Conservation (phyloP, 2,888 invertebrate species). For the Odontocolon sp. region DNA sequence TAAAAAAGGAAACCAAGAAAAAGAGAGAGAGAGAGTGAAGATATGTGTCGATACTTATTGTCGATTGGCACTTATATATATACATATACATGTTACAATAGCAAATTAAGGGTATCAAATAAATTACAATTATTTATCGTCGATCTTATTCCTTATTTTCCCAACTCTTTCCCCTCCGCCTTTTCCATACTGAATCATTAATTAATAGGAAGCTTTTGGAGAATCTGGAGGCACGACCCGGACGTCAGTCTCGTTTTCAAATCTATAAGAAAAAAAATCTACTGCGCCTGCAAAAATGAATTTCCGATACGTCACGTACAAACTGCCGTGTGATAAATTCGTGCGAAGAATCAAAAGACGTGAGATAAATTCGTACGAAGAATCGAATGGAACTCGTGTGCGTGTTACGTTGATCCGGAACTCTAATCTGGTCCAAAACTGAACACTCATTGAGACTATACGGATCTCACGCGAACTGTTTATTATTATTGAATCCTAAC, state of each 20-base stretch:
- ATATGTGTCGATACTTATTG: neutral
- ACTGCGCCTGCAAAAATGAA: conserved; percentile 15
- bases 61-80: neutral
- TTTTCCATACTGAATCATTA: neutral
- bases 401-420: neutral
- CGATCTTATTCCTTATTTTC: conserved; percentile 17
- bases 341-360: neutral
- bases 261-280: neutral
- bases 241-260: neutral
- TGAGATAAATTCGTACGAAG: conserved; percentile 7
- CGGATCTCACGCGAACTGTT: neutral
- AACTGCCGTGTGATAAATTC: no score
- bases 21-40: conserved; percentile 37
- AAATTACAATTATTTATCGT: conserved; percentile 75
- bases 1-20: conserved; percentile 1
- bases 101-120: conserved; percentile 66
- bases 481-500: conserved; percentile 1
- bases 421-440: no score
- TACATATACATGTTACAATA: conserved; percentile 33
- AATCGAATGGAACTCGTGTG: conserved; percentile 10
- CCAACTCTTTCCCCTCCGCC: conserved; percentile 1
- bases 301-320: conserved; percentile 34
- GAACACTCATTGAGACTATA: neutral
- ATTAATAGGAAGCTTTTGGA: conserved; percentile 28
- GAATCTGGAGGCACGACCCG: neutral